phyloP scores from a whole-genome alignment of 2,113 vertebrate genomes.

The Piaya cayana region DNA sequence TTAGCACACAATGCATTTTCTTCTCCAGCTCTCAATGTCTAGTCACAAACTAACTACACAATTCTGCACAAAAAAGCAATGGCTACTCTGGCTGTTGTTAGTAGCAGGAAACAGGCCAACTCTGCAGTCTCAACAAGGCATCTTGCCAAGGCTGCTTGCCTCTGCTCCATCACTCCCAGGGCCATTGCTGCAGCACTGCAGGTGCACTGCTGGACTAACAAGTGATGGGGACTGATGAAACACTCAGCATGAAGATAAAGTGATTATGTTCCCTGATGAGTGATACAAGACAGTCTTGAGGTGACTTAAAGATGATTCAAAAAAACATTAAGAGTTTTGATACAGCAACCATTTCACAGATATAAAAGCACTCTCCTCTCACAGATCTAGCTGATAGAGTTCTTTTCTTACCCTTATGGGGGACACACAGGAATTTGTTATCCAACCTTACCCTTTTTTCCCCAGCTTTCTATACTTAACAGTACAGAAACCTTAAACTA shows the following conservation, averaged over 20 bases:
- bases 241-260: neutral
- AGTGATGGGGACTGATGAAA: neutral
- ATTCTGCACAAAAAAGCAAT: neutral
- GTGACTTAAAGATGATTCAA: neutral
- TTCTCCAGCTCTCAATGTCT: neutral
- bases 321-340: neutral
- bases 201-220: neutral
- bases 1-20: neutral
- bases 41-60: neutral
- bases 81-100: neutral
- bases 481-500: neutral
- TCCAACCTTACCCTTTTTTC: neutral
- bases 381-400: neutral
- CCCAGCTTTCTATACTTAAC: neutral
- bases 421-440: neutral
- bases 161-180: neutral
- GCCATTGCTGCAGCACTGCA: neutral
- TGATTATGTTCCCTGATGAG: neutral
- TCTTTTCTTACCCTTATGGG: neutral
- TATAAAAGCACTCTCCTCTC: neutral
- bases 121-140: slow-evolving; percentile 12
- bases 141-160: neutral
- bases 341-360: fast-evolving
- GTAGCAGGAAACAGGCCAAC: neutral
- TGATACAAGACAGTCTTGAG: neutral